These are phyloP conservation scores for Cairina moschata DNA, from an alignment of 2,113 vertebrate species.

Conservation along the genomic window DNA sequence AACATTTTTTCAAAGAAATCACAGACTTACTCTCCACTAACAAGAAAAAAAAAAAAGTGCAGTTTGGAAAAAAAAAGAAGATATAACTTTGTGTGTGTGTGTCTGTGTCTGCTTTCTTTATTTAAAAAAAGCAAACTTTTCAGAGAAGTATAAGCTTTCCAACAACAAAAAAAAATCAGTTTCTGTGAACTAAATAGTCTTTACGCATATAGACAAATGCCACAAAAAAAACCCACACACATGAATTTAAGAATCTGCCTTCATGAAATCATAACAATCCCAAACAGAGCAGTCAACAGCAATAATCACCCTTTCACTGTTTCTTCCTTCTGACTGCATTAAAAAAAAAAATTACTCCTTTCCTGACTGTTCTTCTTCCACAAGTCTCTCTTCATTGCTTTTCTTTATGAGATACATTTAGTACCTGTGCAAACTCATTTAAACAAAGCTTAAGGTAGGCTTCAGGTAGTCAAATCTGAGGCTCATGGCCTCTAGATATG, in stretches of 20 bases:
- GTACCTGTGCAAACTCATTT: not conserved
- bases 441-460: not conserved
- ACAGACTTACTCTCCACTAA: not conserved
- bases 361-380: not conserved
- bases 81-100: not conserved
- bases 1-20: not conserved
- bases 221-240: not conserved
- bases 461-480: not conserved
- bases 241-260: not conserved
- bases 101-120: not conserved
- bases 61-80: not conserved
- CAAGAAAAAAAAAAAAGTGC: not conserved
- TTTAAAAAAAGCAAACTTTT: not conserved
- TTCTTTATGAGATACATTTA: not conserved
- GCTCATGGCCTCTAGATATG: rapidly evolving
- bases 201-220: not conserved
- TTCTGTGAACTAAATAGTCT: not conserved
- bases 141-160: not conserved
- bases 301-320: not conserved
- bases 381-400: not conserved
- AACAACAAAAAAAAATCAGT: not conserved
- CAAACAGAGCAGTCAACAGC: not conserved
- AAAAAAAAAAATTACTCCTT: not conserved
- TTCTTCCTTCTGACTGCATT: not conserved
- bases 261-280: not conserved